These are phyloP conservation scores for Cataglyphis altisquamis DNA, from an alignment of 2,888 invertebrate genomes.

Conservation along the genomic window DNA sequence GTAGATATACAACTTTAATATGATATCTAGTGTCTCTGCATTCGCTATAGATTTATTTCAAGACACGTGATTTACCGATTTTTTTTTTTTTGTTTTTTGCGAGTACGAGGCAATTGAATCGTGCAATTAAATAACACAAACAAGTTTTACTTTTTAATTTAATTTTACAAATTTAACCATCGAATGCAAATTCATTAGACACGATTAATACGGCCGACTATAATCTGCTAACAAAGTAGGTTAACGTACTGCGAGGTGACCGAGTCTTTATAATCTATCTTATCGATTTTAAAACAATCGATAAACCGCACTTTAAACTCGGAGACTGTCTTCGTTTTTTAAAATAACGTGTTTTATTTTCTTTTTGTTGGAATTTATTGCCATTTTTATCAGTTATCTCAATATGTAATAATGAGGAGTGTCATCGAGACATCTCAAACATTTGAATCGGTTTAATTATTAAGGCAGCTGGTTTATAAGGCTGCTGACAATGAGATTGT, in stretches of 20 bases:
- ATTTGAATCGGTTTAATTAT: background rate
- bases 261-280: constrained; percentile 54
- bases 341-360: background rate
- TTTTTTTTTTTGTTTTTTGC: background rate
- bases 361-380: background rate
- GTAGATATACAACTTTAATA: background rate
- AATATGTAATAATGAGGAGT: background rate
- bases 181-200: background rate
- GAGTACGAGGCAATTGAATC: background rate
- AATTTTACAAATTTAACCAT: background rate
- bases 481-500: background rate
- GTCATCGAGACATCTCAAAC: background rate
- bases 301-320: constrained; percentile 41
- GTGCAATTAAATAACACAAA: background rate
- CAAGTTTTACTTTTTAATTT: background rate
- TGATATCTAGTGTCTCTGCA: background rate
- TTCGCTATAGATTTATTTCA: background rate
- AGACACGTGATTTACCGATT: background rate
- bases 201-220: background rate
- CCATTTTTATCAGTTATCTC: background rate
- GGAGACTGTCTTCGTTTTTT: background rate
- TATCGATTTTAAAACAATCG: constrained; percentile 53
- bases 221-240: constrained; percentile 42
- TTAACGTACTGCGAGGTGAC: constrained; percentile 52
- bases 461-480: background rate